These are phyloP conservation scores for Aeoliscus strigatus DNA, from an alignment of 2,797 vertebrate species.

Conservation along the genomic window DNA sequence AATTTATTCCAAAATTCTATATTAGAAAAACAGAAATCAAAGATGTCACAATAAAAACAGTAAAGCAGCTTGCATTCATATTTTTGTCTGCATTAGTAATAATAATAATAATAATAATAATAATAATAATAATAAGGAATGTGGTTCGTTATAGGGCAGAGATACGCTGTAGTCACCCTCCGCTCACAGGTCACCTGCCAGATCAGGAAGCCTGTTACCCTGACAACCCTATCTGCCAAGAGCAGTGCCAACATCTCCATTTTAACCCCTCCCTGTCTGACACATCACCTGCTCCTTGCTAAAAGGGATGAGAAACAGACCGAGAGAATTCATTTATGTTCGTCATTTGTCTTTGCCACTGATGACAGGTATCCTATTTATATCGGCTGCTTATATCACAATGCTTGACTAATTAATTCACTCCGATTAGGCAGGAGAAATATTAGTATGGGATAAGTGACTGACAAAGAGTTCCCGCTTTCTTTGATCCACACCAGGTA, in stretches of 20 bases:
- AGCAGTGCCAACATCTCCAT: conserved; percentile 82
- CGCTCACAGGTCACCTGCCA: conserved; percentile 92
- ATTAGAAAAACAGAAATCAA: too few relatives aligned
- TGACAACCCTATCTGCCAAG: conserved; percentile 89
- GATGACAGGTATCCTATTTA: conserved; percentile 10
- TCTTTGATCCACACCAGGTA: conserved; percentile 15
- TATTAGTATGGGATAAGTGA: conserved; percentile 2
- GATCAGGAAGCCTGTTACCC: conserved; percentile 91
- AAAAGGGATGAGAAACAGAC: conserved; percentile 3
- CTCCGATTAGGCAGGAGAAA: neutral
- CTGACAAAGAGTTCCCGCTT: conserved; percentile 13
- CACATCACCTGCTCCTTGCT: conserved; percentile 3
- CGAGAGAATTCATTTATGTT: conserved; percentile 5
- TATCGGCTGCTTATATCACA: neutral
- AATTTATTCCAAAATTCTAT: too few relatives aligned
- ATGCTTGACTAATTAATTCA: conserved; percentile 4
- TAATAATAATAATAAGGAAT: conserved; percentile 41
- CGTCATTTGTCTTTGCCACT: neutral
- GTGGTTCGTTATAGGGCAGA: conserved; percentile 47
- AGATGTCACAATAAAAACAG: too few relatives aligned
- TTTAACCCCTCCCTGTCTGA: conserved; percentile 78
- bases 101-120: too few relatives aligned
- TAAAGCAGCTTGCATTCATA: too few relatives aligned
- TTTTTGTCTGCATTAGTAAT: conserved; percentile 16
- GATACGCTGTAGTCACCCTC: conserved; percentile 68